phyloP scores from a whole-genome alignment of 2,797 vertebrate genomes.

The Florisuga fusca region DNA sequence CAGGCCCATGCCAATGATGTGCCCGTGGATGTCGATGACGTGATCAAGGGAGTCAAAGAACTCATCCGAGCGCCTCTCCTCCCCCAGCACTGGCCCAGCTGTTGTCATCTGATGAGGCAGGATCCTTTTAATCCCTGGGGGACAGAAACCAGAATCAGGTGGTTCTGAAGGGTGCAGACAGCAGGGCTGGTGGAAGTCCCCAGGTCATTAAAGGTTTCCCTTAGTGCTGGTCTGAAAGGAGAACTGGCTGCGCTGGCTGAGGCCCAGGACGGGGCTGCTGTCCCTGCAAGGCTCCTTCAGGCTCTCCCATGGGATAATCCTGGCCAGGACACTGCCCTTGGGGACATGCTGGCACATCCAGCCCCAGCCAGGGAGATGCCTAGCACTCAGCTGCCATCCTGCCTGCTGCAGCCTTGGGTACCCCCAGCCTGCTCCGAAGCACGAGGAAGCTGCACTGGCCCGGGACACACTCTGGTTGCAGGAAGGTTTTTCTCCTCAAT shows the following conservation, averaged over 20 bases:
- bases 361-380: background rate
- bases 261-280: background rate
- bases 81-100: slow-evolving; percentile 89
- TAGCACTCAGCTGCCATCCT: background rate
- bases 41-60: slow-evolving; percentile 97
- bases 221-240: background rate
- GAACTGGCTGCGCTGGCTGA: background rate
- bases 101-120: slow-evolving; percentile 98
- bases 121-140: slow-evolving; percentile 92
- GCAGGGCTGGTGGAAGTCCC: background rate
- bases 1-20: slow-evolving; percentile 98
- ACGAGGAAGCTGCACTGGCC: rapidly evolving
- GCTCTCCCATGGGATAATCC: background rate
- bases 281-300: background rate
- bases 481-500: background rate
- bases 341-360: rapidly evolving
- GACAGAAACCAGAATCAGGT: background rate
- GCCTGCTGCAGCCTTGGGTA: background rate
- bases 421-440: background rate
- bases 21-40: slow-evolving; percentile 94
- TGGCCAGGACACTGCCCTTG: background rate
- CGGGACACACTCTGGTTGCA: rapidly evolving
- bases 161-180: background rate
- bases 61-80: slow-evolving; percentile 90
- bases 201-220: background rate